Evolutionary conservation across 2,113 vertebrate species (phyloP).

Genomic region (Lagopus muta): DNA sequence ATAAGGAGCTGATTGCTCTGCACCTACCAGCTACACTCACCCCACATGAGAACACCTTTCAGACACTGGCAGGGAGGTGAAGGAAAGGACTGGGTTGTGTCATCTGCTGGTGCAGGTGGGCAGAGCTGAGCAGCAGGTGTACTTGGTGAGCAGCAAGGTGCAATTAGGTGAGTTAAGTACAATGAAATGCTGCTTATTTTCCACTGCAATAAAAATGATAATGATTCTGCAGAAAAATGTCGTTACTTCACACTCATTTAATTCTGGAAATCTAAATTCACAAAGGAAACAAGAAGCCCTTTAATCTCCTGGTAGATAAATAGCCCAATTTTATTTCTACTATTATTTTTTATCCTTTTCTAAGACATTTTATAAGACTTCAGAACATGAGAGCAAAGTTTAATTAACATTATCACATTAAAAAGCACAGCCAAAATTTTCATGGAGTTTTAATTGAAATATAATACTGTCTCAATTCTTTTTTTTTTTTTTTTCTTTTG

Average conservation of each 20-base stretch:
- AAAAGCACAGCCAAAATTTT: constrained; percentile 64
- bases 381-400: constrained; percentile 47
- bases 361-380: constrained; percentile 60
- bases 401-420: constrained; percentile 73
- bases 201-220: constrained; percentile 65
- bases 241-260: constrained; percentile 75
- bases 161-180: constrained; percentile 51
- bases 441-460: constrained; percentile 73
- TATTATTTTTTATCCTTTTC: constrained; percentile 67
- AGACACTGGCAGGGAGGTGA: background rate
- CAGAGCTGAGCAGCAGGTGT: background rate
- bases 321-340: constrained; percentile 69
- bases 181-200: constrained; percentile 36
- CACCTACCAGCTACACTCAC: accelerated
- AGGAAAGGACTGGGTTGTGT: background rate
- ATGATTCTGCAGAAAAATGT: constrained; percentile 64
- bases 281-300: constrained; percentile 68
- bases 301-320: constrained; percentile 65
- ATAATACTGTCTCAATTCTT: constrained; percentile 32
- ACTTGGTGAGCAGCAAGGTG: background rate
- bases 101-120: background rate
- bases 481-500: background rate
- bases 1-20: background rate
- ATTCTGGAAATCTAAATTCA: constrained; percentile 76
- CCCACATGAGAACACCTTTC: background rate